These are phyloP conservation scores for Ploceus nigricollis DNA, from an alignment of 2,113 vertebrate genomes.

Conservation along the genomic window DNA sequence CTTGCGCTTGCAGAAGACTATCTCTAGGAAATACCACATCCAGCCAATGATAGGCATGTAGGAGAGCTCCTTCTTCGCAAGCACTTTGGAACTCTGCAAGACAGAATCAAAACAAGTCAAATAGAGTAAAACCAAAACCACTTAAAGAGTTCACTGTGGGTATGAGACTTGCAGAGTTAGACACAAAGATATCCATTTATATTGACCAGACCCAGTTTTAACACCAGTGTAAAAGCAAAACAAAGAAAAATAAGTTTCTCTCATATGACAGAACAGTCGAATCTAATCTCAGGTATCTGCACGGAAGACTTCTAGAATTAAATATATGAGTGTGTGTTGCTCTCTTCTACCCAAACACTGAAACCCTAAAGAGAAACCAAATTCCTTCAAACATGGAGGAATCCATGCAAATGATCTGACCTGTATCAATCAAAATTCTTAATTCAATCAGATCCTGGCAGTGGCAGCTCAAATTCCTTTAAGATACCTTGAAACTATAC, in stretches of 20 bases:
- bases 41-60: conserved; percentile 94
- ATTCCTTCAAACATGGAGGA: not conserved
- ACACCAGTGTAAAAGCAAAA: not conserved
- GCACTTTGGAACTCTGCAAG: conserved; percentile 90
- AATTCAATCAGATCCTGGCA: not conserved
- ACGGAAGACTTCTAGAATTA: not conserved
- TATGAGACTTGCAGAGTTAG: not conserved
- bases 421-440: not conserved
- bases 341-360: not conserved
- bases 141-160: not conserved
- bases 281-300: not conserved
- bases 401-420: not conserved
- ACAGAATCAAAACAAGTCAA: not conserved
- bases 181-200: not conserved
- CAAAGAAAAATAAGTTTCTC: not conserved
- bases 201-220: not conserved
- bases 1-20: conserved; percentile 93
- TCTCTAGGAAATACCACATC: conserved; percentile 99
- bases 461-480: not conserved
- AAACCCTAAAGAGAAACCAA: not conserved
- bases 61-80: conserved; percentile 93
- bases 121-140: too few species aligned
- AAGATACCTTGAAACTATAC: not conserved
- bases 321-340: not conserved
- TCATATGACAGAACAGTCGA: not conserved